Evolutionary conservation across 2,888 invertebrate genomes (phyloP).

Genomic region (Lithophane ornitopus): DNA sequence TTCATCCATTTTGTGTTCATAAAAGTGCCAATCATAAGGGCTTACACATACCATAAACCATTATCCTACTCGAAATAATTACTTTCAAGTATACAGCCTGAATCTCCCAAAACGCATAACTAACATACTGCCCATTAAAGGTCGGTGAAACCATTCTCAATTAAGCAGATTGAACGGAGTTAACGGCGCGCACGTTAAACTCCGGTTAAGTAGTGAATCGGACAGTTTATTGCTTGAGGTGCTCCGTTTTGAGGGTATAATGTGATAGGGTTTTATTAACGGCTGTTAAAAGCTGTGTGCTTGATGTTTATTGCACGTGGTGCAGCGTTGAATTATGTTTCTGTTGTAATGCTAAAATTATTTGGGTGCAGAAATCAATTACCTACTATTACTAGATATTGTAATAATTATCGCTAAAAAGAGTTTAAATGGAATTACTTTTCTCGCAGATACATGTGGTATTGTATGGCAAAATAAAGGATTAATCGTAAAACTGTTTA

Average conservation of each 20-base stretch:
- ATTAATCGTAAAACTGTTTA: too few relatives aligned
- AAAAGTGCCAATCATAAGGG: constrained; percentile 19
- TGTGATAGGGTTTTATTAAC: constrained; percentile 70
- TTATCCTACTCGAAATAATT: constrained; percentile 58
- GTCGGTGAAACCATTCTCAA: constrained; percentile 85
- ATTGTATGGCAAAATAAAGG: too few relatives aligned
- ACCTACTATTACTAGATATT: too few relatives aligned
- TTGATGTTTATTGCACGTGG: constrained; percentile 67
- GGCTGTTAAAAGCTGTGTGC: constrained; percentile 65
- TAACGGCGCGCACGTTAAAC: constrained; percentile 84
- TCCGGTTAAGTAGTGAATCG: constrained; percentile 86
- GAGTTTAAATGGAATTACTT: not conserved
- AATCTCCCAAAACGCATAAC: constrained; percentile 68
- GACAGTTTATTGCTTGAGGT: constrained; percentile 85
- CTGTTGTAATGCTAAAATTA: constrained; percentile 29
- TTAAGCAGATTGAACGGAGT: constrained; percentile 88
- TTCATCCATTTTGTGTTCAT: not conserved
- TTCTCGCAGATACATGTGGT: not conserved
- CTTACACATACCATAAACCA: constrained; percentile 39
- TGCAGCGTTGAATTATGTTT: constrained; percentile 40
- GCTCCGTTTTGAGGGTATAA: constrained; percentile 75
- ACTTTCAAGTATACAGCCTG: constrained; percentile 54
- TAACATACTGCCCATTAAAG: constrained; percentile 79
- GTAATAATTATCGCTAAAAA: not conserved
- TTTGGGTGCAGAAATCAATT: constrained; percentile 2